A percentile compares a stretch with the other conserved stretches of the same genome.
These are phyloP conservation scores for Atherinosoma microstoma DNA, from an alignment of 2,797 vertebrate species.

Conservation along the genomic window DNA sequence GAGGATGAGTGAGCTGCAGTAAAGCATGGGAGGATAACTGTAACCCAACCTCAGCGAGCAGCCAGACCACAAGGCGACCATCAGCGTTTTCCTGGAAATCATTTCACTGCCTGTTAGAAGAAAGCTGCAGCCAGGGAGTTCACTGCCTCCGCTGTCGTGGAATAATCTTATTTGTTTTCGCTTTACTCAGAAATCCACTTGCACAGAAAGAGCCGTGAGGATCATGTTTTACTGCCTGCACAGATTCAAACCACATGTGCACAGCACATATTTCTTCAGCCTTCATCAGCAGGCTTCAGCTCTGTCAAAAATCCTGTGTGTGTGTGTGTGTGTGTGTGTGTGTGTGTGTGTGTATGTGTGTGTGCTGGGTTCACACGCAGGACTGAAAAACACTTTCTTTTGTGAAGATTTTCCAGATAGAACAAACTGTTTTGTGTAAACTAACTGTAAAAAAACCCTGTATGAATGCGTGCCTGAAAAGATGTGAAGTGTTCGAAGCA, in stretches of 20 bases:
- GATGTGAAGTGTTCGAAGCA: neutral
- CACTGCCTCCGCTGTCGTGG: constrained; percentile 20
- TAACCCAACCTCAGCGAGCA: constrained; percentile 46
- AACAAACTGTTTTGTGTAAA: neutral
- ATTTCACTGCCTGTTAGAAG: constrained; percentile 31
- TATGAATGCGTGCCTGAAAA: neutral
- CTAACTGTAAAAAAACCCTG: neutral
- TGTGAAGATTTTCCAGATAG: neutral
- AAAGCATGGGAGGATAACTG: constrained; percentile 27
- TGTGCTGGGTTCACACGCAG: too few relatives aligned
- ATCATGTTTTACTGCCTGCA: constrained; percentile 21
- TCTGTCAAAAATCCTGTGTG: neutral
- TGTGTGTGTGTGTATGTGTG: too few relatives aligned
- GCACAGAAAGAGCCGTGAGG: constrained; percentile 1
- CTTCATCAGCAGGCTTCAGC: neutral
- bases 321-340: neutral
- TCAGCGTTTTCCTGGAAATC: constrained; percentile 70
- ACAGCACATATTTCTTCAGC: neutral
- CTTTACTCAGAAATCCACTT: constrained; percentile 30
- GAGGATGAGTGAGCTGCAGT: neutral
- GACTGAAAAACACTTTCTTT: too few relatives aligned
- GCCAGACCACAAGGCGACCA: constrained; percentile 21
- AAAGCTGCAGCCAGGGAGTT: constrained; percentile 40
- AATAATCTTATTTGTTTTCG: constrained; percentile 38
- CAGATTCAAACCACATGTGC: constrained; percentile 26